These are phyloP conservation scores for Stichopus chloronotus DNA, from an alignment of 35 echinoderm and acorn worm species.

Conservation along the genomic window DNA sequence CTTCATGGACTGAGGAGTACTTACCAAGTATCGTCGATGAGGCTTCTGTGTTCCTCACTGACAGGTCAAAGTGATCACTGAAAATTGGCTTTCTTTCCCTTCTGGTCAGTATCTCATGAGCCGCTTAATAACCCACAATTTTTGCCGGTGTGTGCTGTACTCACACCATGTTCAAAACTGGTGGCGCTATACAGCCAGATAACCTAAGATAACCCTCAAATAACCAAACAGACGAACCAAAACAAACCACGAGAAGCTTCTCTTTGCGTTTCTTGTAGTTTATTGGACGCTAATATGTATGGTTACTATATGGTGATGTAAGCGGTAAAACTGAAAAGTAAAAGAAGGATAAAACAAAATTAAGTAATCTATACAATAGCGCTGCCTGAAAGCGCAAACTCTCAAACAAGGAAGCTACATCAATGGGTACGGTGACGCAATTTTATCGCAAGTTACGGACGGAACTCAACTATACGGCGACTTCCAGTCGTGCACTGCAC, in stretches of 20 bases:
- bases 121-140: too few species aligned
- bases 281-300: background rate
- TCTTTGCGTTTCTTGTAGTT: background rate
- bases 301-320: background rate
- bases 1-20: too few species aligned
- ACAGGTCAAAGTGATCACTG: too few species aligned
- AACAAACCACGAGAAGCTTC: background rate
- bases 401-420: conserved; percentile 2
- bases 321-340: background rate
- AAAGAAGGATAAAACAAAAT: background rate
- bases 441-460: background rate
- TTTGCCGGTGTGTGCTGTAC: background rate
- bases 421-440: background rate
- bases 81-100: too few species aligned
- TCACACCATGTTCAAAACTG: background rate
- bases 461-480: background rate
- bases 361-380: background rate
- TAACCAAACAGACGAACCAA: background rate
- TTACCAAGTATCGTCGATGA: too few species aligned
- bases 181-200: conserved; percentile 5
- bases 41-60: too few species aligned
- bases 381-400: background rate
- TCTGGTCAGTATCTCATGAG: too few species aligned
- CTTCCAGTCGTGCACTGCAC: background rate
- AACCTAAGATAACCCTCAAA: background rate